Evolutionary conservation across 64 coral and sea anemone species (phyloP).

Genomic region (Acropora tenuis): DNA sequence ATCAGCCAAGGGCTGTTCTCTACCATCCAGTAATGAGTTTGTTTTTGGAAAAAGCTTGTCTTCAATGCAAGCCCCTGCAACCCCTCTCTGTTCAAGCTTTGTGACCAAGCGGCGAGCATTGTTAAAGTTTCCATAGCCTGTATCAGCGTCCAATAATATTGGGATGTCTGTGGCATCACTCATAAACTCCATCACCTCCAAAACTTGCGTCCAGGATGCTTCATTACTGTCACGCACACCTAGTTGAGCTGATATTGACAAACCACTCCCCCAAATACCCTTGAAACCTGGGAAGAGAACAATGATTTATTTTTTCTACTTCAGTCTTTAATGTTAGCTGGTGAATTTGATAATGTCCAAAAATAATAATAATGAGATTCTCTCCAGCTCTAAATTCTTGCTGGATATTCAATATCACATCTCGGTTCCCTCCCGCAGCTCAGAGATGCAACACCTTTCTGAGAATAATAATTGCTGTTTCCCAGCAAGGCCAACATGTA

Average conservation of each 20-base stretch:
- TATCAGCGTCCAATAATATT: slow-evolving; percentile 96
- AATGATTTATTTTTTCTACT: background rate
- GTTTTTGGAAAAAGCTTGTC: slow-evolving; percentile 99
- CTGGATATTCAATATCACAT: no score
- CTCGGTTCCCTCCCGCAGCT: no score
- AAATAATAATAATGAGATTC: no score
- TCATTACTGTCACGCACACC: slow-evolving; percentile 99
- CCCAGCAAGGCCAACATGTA: no score
- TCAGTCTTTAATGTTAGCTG: no score
- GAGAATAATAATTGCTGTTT: no score
- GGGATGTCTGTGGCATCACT: slow-evolving; percentile 98
- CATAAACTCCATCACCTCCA: slow-evolving; percentile 99
- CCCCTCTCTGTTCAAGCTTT: slow-evolving; percentile 90
- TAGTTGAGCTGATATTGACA: slow-evolving; percentile 96
- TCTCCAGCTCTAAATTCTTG: no score
- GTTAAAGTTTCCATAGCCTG: slow-evolving; percentile 98
- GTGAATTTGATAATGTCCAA: no score
- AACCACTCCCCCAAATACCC: slow-evolving; percentile 98
- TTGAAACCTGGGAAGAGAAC: slow-evolving; percentile 82
- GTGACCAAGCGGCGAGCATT: slow-evolving; percentile 92
- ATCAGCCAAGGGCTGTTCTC: slow-evolving; percentile 94
- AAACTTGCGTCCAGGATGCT: slow-evolving; percentile 98
- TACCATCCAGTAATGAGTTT: slow-evolving; percentile 94
- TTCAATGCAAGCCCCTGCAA: slow-evolving; percentile 95
- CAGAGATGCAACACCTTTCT: no score